phyloP scores from a whole-genome alignment of 2,113 vertebrate species.

The Bubalus kerabau region DNA sequence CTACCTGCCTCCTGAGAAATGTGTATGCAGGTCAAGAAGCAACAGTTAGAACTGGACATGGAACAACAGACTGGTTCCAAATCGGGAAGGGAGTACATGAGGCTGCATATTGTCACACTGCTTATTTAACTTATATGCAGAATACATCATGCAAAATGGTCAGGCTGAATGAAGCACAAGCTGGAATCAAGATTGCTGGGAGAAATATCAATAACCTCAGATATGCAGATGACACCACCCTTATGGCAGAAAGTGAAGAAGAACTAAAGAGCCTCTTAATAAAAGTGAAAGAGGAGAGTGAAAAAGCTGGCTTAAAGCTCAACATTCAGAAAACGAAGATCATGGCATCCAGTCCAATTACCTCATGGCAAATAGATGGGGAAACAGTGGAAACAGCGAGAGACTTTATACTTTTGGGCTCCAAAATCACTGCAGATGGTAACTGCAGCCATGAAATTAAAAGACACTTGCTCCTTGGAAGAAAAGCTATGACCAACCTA shows the following conservation, averaged over 20 bases:
- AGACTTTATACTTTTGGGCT: not conserved
- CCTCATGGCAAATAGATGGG: not conserved
- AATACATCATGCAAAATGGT: not conserved
- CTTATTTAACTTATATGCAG: not conserved
- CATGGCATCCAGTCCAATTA: not conserved
- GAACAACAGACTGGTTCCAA: not conserved
- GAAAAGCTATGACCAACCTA: not conserved
- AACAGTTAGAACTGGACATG: not conserved
- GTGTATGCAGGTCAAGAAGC: not conserved
- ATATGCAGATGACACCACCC: not conserved
- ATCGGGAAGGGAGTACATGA: accelerated
- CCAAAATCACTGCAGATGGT: not conserved
- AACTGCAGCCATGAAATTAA: not conserved
- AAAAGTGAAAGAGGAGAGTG: not conserved
- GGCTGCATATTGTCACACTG: not conserved
- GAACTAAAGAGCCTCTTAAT: not conserved
- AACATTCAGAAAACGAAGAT: not conserved
- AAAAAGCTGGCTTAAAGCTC: not conserved
- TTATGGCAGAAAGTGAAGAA: not conserved
- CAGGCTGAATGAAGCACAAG: not conserved
- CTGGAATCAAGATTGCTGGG: not conserved
- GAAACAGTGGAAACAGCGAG: not conserved
- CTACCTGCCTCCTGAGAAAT: not conserved
- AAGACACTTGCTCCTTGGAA: not conserved
- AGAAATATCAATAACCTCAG: not conserved